phyloP scores from a whole-genome alignment of 2,113 vertebrate species.

The Heterochromis multidens region DNA sequence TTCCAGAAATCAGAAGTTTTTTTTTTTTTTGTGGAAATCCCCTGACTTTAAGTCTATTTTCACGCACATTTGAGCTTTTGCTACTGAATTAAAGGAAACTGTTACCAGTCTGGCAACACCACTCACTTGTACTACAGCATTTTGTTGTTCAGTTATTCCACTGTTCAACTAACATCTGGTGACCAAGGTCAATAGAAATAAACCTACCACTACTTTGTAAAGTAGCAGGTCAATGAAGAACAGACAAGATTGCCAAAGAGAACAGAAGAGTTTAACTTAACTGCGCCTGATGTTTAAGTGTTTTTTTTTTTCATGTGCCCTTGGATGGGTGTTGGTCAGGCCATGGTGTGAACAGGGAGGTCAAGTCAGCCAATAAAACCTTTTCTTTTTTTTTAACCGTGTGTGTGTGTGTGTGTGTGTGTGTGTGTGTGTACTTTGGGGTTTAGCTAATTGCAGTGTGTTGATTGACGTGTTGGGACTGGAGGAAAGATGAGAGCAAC shows the following conservation, averaged over 20 bases:
- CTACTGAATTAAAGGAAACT: neutral
- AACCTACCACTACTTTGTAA: neutral
- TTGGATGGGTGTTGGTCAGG: neutral
- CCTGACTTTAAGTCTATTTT: neutral
- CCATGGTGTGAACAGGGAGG: neutral
- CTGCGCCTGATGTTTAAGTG: neutral
- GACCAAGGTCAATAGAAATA: neutral
- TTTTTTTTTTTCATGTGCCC: neutral
- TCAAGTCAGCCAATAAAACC: neutral
- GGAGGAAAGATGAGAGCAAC: conserved; percentile 58
- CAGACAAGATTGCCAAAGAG: neutral
- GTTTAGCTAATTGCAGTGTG: conserved; percentile 55
- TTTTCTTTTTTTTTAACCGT: neutral
- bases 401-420: neutral
- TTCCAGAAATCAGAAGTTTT: neutral
- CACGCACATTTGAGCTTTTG: neutral
- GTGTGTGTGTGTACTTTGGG: neutral
- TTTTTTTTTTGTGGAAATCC: neutral
- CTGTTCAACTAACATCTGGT: neutral
- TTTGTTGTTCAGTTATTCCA: neutral
- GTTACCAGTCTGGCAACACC: neutral
- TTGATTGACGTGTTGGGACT: conserved; percentile 50
- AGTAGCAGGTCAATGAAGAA: neutral
- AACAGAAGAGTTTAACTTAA: neutral
- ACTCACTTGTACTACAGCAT: neutral